Evolutionary conservation across 2,888 invertebrate genomes (phyloP), one percentile per base, ranked within the genome.

Genomic region (Luperina nickerlii): DNA sequence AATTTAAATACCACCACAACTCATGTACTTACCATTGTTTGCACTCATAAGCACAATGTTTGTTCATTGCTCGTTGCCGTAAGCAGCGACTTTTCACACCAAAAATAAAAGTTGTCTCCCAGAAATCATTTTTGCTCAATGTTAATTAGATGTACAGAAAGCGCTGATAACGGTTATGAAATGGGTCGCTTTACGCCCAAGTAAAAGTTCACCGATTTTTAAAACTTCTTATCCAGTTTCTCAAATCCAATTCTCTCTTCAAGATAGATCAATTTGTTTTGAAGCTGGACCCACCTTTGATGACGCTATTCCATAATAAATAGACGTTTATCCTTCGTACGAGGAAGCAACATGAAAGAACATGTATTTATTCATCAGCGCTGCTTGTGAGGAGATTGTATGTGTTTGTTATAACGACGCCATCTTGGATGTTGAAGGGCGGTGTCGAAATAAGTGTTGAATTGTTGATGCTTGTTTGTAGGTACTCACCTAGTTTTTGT

Each of bases 281-380:
- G 87, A 84, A 82, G 84, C 84, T 85, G 83, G 83, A 79, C 87
- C 88, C 81, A 88, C 85, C 90, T 90, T 90, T 90, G 91, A 90
- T 90, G 90, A 83, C 80, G 87, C 75, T 80, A 65, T 87, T 83
- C 86, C 83, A 90, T 89, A 87, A 90, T 89, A 90, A 90, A 90
- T 88, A 90, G 63, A 72, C 79, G 82, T 83, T 87, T 82, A 90
- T 90, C 81, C 84, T 90, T 85, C 78, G 79, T 86, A 78, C 74
- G 76, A 72, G 81, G 84, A 82, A 81, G 79, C 65, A 62, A 86
- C 82, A 82, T 86, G 86, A 88, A 90, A 85, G 81, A 78, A 60
- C 73, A 88, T 82, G 83, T 88, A 84, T 89, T 83, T 85, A 87
- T 89, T 89, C 85, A 89, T 88, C 83, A 87, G 66, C 57, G 27